phyloP scores from a whole-genome alignment of 2,888 invertebrate genomes.

The Chymomyza caudatula region DNA sequence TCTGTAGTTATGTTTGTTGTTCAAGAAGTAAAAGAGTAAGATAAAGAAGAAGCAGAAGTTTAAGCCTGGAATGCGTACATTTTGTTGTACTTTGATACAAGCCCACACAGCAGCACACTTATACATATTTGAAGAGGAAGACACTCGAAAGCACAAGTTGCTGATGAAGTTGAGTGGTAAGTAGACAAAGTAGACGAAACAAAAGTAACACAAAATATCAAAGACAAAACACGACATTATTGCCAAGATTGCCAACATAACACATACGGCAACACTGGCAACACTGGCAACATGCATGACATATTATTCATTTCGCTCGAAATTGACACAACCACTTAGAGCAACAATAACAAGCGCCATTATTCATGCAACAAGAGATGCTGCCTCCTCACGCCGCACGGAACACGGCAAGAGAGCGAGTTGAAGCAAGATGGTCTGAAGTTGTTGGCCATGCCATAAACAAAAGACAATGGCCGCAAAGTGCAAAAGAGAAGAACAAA shows the following conservation, averaged over 20 bases:
- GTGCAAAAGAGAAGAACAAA: not conserved
- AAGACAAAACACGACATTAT: constrained; percentile 47
- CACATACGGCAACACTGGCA: constrained; percentile 7
- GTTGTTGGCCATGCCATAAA: constrained; percentile 37
- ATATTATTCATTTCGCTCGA: constrained; percentile 60
- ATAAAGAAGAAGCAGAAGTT: not conserved
- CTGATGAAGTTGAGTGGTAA: not conserved
- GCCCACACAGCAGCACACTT: not conserved
- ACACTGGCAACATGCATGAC: constrained; percentile 43
- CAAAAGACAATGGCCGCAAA: constrained; percentile 40
- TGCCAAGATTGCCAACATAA: not conserved
- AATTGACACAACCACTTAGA: constrained; percentile 64
- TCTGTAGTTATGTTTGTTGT: not conserved
- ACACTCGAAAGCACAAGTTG: not conserved
- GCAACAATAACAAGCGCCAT: constrained; percentile 55
- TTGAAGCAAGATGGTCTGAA: constrained; percentile 20
- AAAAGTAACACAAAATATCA: constrained; percentile 25
- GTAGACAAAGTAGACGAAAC: not conserved
- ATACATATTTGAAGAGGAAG: not conserved
- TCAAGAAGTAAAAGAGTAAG: too few relatives aligned
- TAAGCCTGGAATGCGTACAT: not conserved
- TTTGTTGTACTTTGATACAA: not conserved
- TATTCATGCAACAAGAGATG: constrained; percentile 39
- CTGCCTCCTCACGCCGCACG: not conserved
- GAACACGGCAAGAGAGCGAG: not conserved